phyloP scores from a whole-genome alignment of 2,888 invertebrate species.

The Trissonchulus sp. region DNA sequence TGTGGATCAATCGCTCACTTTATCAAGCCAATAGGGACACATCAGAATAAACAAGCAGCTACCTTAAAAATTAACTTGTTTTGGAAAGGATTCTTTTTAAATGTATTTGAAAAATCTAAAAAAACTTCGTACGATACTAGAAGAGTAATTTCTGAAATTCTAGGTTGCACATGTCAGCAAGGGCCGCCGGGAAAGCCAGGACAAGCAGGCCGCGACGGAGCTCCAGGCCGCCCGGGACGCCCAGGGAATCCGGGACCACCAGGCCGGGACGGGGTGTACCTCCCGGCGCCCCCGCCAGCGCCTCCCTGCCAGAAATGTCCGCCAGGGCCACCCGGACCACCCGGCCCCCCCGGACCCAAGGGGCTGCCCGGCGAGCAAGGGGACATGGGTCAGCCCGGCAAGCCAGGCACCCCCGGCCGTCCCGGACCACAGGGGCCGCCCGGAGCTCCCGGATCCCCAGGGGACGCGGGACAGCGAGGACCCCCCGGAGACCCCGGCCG shows the following conservation, averaged over 20 bases:
- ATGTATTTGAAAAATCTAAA: too few relatives aligned
- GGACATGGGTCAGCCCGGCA: conserved; percentile 42
- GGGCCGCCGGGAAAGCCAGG: conserved; percentile 45
- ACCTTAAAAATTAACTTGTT: too few relatives aligned
- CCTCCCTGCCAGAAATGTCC: conserved; percentile 50
- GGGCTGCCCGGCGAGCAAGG: conserved; percentile 45
- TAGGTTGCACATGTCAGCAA: conserved; percentile 46
- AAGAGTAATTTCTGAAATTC: too few relatives aligned
- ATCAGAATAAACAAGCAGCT: too few relatives aligned
- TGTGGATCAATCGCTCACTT: too few relatives aligned
- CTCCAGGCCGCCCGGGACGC: conserved; percentile 47
- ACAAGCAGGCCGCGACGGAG: conserved; percentile 43
- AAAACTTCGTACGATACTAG: too few relatives aligned
- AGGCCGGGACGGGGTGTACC: conserved; percentile 44
- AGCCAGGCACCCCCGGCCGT: conserved; percentile 40
- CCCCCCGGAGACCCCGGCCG: conserved; percentile 41
- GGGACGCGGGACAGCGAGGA: conserved; percentile 40
- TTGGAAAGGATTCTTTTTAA: too few relatives aligned
- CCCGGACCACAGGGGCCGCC: conserved; percentile 44
- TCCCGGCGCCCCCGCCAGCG: conserved; percentile 51
- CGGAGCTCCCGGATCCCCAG: conserved; percentile 46
- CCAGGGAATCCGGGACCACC: conserved; percentile 47
- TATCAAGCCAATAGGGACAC: too few relatives aligned
- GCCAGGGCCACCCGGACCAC: conserved; percentile 30
- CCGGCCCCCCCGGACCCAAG: conserved; percentile 48